Evolutionary conservation across 2,888 invertebrate genomes (phyloP).

Genomic region (Nephrotoma appendiculata): DNA sequence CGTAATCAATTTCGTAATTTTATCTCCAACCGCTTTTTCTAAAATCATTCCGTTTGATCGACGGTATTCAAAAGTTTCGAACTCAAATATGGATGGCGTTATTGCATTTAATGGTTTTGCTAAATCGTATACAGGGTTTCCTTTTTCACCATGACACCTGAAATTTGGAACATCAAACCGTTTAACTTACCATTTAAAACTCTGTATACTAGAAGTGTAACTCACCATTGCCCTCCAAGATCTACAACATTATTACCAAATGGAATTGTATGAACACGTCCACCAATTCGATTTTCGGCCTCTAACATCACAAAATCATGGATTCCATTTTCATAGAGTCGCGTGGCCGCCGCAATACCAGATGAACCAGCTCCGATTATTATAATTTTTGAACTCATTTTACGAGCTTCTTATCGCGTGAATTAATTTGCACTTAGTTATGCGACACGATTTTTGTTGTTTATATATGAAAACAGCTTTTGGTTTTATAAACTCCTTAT

Average conservation of each 20-base stretch:
- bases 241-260: constrained; percentile 39
- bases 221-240: constrained; percentile 60
- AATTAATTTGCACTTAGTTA: too few species aligned
- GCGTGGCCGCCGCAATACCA: constrained; percentile 9
- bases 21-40: constrained; percentile 21
- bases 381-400: constrained; percentile 10
- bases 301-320: constrained; percentile 37
- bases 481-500: too few species aligned
- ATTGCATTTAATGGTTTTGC: background rate
- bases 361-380: constrained; percentile 11
- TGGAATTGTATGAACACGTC: constrained; percentile 25
- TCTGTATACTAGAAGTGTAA: background rate
- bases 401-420: background rate
- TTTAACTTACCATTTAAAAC: background rate
- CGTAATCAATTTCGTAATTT: constrained; percentile 22
- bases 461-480: too few species aligned
- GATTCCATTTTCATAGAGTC: constrained; percentile 28
- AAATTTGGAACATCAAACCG: background rate
- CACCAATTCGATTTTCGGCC: constrained; percentile 25
- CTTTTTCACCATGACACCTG: constrained; percentile 2
- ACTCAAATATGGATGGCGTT: background rate
- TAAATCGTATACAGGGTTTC: background rate
- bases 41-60: constrained; percentile 29
- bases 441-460: too few species aligned
- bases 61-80: constrained; percentile 22